Evolutionary conservation across 1,140 invertebrate species (phyloP), one percentile per base, ranked within the genome.

Genomic region (Panagrolaimus sp.): DNA sequence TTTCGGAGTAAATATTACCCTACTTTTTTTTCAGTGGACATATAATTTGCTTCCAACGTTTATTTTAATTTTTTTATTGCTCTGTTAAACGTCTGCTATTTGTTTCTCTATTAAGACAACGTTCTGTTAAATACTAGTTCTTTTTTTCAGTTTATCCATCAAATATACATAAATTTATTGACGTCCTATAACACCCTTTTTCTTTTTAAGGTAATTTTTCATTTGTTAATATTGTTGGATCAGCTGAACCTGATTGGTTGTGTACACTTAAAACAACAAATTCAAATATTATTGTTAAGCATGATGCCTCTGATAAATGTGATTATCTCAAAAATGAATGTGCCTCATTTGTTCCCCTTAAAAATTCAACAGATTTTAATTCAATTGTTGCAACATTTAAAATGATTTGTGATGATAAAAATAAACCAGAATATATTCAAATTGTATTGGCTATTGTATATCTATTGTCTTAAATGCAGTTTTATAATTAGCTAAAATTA

Each of bases 371-470:
- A 31, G 78, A 76, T 31, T 79, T 79, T 43, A 72, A 67, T 25
- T 79, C 78, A 1, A 67, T 79, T 51, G 71, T 80, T 11, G 78
- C 68, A 43, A 42, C 67, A 11, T 79, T 79, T 48, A 47, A 74
- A 53, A 48, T 79, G 68, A 71, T 79, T 57, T 79, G 78, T 67
- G 78, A 80, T 16, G 69, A 78, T 23, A 45, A 46, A 8, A 64
- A 78, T 57, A 80, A 80, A 47, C 71, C 72, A 0, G 66, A 76
- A 64, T 65, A 31, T 16, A 79, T 79, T 70, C 71, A 79, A 70
- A 71, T 79, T 5, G 69, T 77, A 63, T 69, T 74, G 64, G 72
- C 78, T 27, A 74, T 78, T 65, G 78, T 80, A 62, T 67, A 67
- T 16, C 43, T 46, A 20, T 7, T n/a, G 1, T 20, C 5, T 31